Evolutionary conservation across 1,140 invertebrate species (phyloP).

Genomic region (Drosophila elegans): DNA sequence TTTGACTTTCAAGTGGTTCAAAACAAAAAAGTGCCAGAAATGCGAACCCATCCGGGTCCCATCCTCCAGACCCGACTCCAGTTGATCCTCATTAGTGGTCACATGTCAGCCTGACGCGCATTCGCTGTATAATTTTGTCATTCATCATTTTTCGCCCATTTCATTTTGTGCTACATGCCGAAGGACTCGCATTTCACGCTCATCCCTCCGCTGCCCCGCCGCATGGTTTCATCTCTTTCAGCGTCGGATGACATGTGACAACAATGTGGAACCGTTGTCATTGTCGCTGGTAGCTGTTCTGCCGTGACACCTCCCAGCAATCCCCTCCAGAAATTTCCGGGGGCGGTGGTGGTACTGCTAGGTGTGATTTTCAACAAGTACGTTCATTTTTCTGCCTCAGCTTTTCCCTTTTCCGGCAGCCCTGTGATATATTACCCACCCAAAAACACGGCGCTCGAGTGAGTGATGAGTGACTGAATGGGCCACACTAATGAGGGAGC

Average conservation of each 20-base stretch:
- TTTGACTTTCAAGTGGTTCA: conserved; percentile 72
- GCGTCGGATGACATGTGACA: conserved; percentile 76
- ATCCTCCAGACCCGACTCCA: conserved; percentile 33
- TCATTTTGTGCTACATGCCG: conserved; percentile 69
- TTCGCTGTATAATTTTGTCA: conserved; percentile 83
- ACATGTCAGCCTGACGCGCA: conserved; percentile 74
- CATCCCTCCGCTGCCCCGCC: conserved; percentile 5
- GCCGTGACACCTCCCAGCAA: conserved; percentile 57
- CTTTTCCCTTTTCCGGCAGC: conserved; percentile 52
- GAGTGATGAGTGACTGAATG: conserved; percentile 65
- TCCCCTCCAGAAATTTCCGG: conserved; percentile 26
- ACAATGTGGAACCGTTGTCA: conserved; percentile 78
- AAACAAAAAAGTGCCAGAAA: conserved; percentile 35
- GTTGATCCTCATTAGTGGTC: conserved; percentile 82
- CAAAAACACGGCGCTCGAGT: conserved; percentile 42
- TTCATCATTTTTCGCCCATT: conserved; percentile 81
- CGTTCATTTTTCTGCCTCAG: conserved; percentile 40
- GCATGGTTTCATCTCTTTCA: conserved; percentile 30
- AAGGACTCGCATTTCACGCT: conserved; percentile 77
- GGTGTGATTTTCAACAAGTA: conserved; percentile 81
- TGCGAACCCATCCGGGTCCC: conserved; percentile 14
- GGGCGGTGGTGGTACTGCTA: conserved; percentile 15
- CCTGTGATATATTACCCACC: conserved; percentile 62
- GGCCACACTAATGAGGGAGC: conserved; percentile 56
- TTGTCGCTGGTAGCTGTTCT: conserved; percentile 52